Evolutionary conservation across 2,113 vertebrate genomes (phyloP).

Genomic region (Gavialis gangeticus): DNA sequence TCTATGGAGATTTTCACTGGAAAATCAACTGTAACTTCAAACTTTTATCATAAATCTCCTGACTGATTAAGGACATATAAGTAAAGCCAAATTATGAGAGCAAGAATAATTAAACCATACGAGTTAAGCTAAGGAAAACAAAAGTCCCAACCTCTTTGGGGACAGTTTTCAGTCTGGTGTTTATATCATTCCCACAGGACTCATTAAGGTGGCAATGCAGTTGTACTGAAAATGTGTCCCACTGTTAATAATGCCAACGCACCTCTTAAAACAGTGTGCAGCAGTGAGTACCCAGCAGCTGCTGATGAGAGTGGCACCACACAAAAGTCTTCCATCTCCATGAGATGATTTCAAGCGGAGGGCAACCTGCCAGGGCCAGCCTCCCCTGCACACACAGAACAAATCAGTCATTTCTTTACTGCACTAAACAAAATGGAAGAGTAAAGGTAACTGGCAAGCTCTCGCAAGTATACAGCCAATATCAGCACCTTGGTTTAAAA

Average conservation of each 20-base stretch:
- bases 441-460: background rate
- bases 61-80: background rate
- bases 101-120: background rate
- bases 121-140: background rate
- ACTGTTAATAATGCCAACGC: conserved; percentile 7
- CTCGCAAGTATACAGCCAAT: background rate
- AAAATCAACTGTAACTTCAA: background rate
- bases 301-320: conserved; percentile 94
- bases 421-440: background rate
- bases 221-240: background rate
- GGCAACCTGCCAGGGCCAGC: conserved; percentile 98
- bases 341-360: conserved; percentile 89
- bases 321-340: conserved; percentile 91
- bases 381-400: conserved; percentile 79
- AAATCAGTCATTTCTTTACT: background rate
- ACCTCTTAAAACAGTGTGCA: conserved; percentile 98
- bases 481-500: background rate
- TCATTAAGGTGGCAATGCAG: background rate
- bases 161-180: background rate
- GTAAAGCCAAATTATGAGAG: background rate
- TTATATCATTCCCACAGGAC: background rate
- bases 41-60: background rate
- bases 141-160: background rate
- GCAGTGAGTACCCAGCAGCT: conserved; percentile 98
- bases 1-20: background rate